Evolutionary conservation across 1,140 invertebrate genomes (phyloP).

Genomic region (Delia radicum): DNA sequence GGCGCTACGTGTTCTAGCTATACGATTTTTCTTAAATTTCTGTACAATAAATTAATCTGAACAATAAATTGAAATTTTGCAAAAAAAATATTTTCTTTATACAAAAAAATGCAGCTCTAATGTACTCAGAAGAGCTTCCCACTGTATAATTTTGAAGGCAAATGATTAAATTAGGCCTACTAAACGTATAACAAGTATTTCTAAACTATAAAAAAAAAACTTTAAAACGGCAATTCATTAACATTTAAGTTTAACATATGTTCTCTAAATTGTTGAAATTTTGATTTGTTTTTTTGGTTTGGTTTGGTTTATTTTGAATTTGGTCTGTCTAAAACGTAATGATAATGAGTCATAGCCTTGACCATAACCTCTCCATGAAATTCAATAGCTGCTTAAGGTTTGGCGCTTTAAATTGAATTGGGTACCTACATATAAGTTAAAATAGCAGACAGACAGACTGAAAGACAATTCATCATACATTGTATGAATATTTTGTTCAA

Average conservation of each 20-base stretch:
- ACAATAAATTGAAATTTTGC: no score
- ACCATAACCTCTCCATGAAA: constrained; percentile 6
- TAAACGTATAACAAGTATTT: neutral
- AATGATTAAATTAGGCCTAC: neutral
- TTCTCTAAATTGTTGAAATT: neutral
- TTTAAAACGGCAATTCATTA: no score
- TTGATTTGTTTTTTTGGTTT: neutral
- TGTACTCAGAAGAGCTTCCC: no score
- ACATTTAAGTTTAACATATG: neutral
- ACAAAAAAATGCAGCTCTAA: no score
- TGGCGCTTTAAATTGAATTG: no score
- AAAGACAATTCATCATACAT: neutral
- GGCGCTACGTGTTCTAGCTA: no score
- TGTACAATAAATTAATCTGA: no score
- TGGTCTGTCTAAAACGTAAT: neutral
- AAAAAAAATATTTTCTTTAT: no score
- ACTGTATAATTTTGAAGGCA: neutral
- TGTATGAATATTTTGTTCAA: neutral
- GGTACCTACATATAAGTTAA: no score
- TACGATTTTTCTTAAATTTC: no score
- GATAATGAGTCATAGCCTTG: constrained; percentile 12
- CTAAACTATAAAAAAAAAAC: neutral
- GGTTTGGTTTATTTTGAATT: neutral
- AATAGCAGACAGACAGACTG: neutral
- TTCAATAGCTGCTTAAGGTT: neutral